Conservation (phyloP, 2,888 invertebrate species). For the Harpalus rubripes region DNA sequence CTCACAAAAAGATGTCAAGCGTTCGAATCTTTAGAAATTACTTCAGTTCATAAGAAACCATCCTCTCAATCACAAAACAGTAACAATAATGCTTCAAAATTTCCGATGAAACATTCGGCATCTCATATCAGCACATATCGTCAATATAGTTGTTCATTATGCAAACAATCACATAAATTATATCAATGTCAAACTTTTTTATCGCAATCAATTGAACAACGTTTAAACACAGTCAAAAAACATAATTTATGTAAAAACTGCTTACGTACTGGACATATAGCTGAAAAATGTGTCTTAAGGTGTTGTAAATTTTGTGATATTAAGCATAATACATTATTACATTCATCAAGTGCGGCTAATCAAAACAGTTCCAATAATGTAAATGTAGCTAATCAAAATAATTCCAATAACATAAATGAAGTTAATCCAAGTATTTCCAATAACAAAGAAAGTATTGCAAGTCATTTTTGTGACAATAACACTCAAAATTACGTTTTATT, state of each 20-base stretch:
- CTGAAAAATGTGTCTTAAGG: neutral
- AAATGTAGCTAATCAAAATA: neutral
- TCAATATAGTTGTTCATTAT: neutral
- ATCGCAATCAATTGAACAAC: neutral
- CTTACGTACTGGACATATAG: neutral
- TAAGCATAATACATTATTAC: conserved; percentile 19
- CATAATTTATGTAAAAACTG: conserved; percentile 1
- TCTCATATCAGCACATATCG: neutral
- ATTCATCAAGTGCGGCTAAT: neutral
- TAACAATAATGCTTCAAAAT: neutral
- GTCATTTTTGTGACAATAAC: no score
- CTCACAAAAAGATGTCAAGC: conserved; percentile 1
- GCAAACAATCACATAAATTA: conserved; percentile 6
- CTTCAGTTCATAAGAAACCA: neutral
- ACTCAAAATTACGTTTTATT: no score
- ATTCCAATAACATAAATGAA: neutral
- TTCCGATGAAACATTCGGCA: neutral
- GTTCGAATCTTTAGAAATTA: neutral
- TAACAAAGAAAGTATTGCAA: no score
- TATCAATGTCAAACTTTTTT: neutral
- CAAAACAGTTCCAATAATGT: no score
- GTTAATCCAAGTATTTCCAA: neutral
- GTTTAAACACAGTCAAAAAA: neutral
- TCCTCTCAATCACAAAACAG: neutral
- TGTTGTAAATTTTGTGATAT: neutral